Percentiles rank a stretch among this genome's conserved stretches.
Evolutionary conservation across 1,140 invertebrate species (phyloP).

Genomic region (Conus ventricosus): DNA sequence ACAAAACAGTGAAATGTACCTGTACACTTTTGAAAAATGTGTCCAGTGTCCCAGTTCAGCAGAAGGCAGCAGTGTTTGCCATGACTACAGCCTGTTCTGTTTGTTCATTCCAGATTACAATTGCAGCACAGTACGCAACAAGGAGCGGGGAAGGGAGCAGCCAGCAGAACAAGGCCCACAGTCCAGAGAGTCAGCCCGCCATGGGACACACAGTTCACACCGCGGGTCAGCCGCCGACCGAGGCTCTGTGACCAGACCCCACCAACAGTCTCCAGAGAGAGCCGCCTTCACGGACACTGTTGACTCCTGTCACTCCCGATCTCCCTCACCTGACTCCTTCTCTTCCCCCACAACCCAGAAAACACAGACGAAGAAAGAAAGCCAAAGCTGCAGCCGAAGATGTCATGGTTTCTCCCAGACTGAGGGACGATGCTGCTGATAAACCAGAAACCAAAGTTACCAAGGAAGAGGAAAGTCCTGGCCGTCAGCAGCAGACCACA

Average conservation of each 20-base stretch:
- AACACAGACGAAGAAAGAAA: conserved; percentile 8
- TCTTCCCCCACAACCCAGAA: neutral
- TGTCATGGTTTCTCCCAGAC: neutral
- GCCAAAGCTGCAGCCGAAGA: neutral
- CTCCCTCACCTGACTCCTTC: neutral
- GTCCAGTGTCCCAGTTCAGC: too few species aligned
- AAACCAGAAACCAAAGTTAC: neutral
- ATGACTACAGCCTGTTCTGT: neutral
- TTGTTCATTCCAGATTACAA: neutral
- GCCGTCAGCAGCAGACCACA: neutral
- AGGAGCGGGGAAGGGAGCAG: conserved; percentile 5
- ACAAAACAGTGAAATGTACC: too few species aligned
- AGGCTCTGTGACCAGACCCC: neutral
- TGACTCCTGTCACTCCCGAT: neutral
- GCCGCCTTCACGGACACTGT: neutral
- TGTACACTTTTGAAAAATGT: too few species aligned
- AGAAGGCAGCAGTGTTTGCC: too few species aligned
- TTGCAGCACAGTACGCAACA: neutral
- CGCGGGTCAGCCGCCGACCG: neutral
- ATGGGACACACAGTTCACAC: neutral
- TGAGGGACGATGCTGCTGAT: neutral
- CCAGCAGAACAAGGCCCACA: neutral
- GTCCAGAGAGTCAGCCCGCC: neutral
- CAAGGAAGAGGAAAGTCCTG: neutral
- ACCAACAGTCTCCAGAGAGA: neutral